Base-by-base conservation (phyloP, 1,140 invertebrate genomes). In the Andricus grossulariae region DNA sequence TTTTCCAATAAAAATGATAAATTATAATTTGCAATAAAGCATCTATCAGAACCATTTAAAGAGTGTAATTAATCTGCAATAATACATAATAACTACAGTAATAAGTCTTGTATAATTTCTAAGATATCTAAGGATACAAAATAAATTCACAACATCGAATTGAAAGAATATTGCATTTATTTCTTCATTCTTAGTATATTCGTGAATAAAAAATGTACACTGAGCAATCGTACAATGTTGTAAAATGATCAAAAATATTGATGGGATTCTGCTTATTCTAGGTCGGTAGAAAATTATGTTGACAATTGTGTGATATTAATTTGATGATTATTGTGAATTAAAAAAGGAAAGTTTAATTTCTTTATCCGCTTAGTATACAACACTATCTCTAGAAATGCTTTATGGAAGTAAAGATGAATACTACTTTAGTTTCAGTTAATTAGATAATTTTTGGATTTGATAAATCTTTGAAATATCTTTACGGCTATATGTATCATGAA, bases 201-300 rank as follows among this genome's bases (percentile, higher is more conserved):
- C 10, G 57, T 75, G 54, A 50, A 55, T 50, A 71, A 70, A 66
- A 75, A 75, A 75, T 16, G 50, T 52, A 77, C 76, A 66, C 6
- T 66, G 7, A n/a, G 55, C 21, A 77, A 60, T 45, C 39, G 50
- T 57, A 76, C 75, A 72, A 50, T 52, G 73, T 60, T 73, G 55
- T 52, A 55, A 72, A 60, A 19, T 66, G 50, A 45, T 50, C 18
- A 70, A 73, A 39, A 54, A 72, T 71, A 71, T 66, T n/a, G 60
- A 21, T 11, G 10, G 39, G 39, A 7, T 45, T 45, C 39, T 45
- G 39, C 39, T 45, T 45, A 45, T 45, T 45, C 39, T 45, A 45
- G 39, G 39, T 10, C 10, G 39, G 10, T 45, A 10, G 8, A 45
- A 45, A 45, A 45, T 11, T 45, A 45, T 45, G 5, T 45, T 10